Evolutionary conservation across 1,140 invertebrate species (phyloP), one percentile per base, ranked within the genome.

Genomic region (Macrobrachium nipponense): DNA sequence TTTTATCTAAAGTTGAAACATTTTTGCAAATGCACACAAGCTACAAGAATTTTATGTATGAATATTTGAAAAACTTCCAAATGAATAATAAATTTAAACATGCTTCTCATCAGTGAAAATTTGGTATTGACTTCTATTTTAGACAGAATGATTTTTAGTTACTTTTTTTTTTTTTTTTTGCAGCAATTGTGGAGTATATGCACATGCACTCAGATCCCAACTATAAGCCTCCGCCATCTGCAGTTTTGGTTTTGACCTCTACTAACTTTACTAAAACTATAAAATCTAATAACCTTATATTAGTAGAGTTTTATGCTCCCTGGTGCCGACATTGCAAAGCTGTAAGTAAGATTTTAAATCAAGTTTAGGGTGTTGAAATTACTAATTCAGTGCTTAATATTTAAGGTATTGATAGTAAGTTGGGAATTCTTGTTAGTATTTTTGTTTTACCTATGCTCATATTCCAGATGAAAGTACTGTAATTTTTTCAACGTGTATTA

Each of bases 301-400:
- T 94, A n/a, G 92, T 94, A 2, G 93, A 93, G 89, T 94, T 94
- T 89, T 94, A 94, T 91, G 93, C 94, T 76, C 93, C 93, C 58
- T 94, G 93, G 93, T 94, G 91, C 83, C 84, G 89, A 64, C 91
- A 91, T 82, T 91, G 91, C 86, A 87, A 90, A 76, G 81, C 82
- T 75, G 88, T 89, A 66, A 75, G 79, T 81, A 51, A 36, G 7
- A 10, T 51, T 27, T 73, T 75, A n/a, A n/a, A 0, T 64, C 10
- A 62, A 17, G n/a, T 18, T 62, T 61, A 14, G 11, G 14, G 18
- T n/a, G 51, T 7, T 27, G n/a, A 23, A 68, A n/a, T 18, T 14
- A n/a, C n/a, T n/a, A 68, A 91, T 88, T 89, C 91, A 79, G 88
- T 59, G 18, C 87, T 84, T 36, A 84, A 93, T 89, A 93, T 91